Conservation (phyloP, 2,113 vertebrate genomes). For the Gorilla gorilla region DNA sequence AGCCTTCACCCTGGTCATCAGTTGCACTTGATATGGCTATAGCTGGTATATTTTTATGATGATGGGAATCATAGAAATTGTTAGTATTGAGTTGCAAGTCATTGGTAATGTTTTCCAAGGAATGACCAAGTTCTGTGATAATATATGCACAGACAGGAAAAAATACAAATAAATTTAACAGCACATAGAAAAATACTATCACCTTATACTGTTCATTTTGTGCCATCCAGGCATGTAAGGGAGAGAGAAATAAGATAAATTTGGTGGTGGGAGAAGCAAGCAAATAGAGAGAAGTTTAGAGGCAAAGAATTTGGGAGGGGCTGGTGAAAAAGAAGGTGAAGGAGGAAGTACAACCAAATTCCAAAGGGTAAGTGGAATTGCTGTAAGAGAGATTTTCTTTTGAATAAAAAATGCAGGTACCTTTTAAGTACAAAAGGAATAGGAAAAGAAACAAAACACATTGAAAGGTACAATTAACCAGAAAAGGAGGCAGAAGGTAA, state of each 20-base stretch:
- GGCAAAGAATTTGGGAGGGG: background rate
- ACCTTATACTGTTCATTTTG: background rate
- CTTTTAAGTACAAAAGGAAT: slow-evolving; percentile 23
- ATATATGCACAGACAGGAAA: background rate
- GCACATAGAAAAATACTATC: background rate
- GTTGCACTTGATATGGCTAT: background rate
- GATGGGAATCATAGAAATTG: background rate
- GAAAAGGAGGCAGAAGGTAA: background rate
- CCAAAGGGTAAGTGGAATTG: background rate
- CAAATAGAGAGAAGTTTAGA: background rate
- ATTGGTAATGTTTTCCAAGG: background rate
- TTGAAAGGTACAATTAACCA: background rate
- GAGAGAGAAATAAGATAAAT: background rate
- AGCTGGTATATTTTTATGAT: background rate
- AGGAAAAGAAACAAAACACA: background rate
- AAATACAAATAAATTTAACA: background rate
- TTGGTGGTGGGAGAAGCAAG: background rate
- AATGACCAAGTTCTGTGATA: background rate
- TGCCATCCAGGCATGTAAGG: background rate
- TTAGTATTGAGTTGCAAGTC: slow-evolving; percentile 16
- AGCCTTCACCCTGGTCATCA: background rate
- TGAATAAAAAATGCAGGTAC: background rate
- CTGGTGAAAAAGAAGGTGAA: background rate
- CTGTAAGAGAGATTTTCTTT: background rate
- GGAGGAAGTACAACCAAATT: background rate